Conservation (phyloP, 2,113 vertebrate species). For the Silurus meridionalis region DNA sequence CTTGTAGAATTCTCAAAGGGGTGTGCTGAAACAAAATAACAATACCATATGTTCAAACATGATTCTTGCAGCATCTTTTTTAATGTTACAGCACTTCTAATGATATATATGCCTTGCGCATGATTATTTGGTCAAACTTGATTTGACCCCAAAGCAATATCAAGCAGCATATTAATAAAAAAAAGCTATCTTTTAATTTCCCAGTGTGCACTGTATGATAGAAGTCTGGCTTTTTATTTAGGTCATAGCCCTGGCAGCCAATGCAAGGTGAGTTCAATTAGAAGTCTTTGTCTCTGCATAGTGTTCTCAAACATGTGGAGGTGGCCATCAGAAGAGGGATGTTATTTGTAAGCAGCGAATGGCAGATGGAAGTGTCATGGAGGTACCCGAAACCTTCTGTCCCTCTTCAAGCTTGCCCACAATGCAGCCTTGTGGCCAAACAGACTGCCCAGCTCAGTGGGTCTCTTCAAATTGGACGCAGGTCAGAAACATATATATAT, state of each 20-base stretch:
- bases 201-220: conserved; percentile 11
- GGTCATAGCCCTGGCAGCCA: conserved; percentile 21
- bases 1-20: not conserved
- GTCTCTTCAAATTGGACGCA: conserved; percentile 85
- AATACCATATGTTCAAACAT: not conserved
- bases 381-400: conserved; percentile 87
- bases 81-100: not conserved
- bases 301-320: conserved; percentile 88
- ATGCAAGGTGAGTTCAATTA: conserved; percentile 6
- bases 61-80: not conserved
- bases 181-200: not conserved
- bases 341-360: conserved; percentile 84
- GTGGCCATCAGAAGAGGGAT: conserved; percentile 79
- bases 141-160: conserved; percentile 25
- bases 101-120: conserved; percentile 7
- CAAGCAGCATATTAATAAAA: conserved; percentile 5
- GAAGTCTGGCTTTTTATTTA: conserved; percentile 13
- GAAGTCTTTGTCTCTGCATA: conserved; percentile 58
- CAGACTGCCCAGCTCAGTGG: conserved; percentile 85
- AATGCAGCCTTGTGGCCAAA: conserved; percentile 77
- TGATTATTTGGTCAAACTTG: conserved; percentile 30
- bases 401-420: conserved; percentile 64
- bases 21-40: not conserved
- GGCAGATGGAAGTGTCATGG: conserved; percentile 88
- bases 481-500: conserved; percentile 71